Base-by-base conservation (phyloP, 2,888 invertebrate species). In the Rosalia funebris region DNA sequence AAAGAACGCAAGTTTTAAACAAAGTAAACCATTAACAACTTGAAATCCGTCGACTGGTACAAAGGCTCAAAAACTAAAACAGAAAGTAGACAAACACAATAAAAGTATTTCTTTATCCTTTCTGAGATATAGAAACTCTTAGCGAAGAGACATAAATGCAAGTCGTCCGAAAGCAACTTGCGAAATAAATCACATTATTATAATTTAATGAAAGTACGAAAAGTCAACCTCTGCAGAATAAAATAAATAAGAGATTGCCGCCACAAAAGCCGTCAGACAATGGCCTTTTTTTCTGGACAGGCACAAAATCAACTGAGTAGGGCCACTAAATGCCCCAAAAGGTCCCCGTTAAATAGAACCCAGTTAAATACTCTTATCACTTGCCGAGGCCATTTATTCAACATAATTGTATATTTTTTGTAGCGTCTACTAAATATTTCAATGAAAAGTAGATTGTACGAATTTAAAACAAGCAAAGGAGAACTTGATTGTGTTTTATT, bases 161-260 rank as follows among this genome's bases (percentile, higher is more conserved):
- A 41, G 19, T 37, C 12, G 7, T n/a, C 41, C 20, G 19, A 12
- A 19, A 44, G 9, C 25, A 10, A 20, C 1, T 44, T 12, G 4
- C 17, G 25, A 25, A 44, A 25, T 25, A 44, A 44, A 44, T 44
- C 25, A 44, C 17, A 44, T 39, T 39, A 39, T 41, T 19, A 46
- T 46, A 46, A 46, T 46, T 46, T 16, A 46, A 32, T 58, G 53
- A 34, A 44, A 60, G 57, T 59, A 17, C 11, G 17, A 11, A 41
- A 41, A 41, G 41, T 15, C 19, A 17, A 9, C 16, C 41, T 41
- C 11, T n/a, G 17, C 17, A 16, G 41, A 41, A 41, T 41, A 41
- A 41, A 41, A 41, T 41, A 41, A 41, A 41, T 41, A 41, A 41
- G n/a, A 11, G 41, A 41, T 41, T 17, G 16, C n/a, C 41, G 19